Conservation (phyloP, 2,113 vertebrate genomes). For the Butorides virescens region DNA sequence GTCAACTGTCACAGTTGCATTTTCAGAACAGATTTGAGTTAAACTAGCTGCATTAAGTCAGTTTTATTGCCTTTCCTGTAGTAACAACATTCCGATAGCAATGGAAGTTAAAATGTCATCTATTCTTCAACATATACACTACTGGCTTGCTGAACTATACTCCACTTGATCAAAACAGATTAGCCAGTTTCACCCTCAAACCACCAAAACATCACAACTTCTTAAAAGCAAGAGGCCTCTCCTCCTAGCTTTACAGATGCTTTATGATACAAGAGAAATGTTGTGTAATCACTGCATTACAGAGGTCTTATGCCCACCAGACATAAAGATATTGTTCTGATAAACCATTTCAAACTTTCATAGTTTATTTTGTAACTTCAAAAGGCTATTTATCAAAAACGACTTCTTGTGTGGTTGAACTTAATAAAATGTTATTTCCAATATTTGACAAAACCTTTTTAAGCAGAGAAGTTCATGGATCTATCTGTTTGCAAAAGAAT, state of each 20-base stretch:
- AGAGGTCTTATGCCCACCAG: not conserved
- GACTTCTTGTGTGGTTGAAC: not conserved
- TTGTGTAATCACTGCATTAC: not conserved
- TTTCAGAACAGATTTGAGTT: not conserved
- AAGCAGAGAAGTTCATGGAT: not conserved
- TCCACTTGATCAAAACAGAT: not conserved
- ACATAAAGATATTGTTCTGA: not conserved
- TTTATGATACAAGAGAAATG: not conserved
- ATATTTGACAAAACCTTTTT: not conserved
- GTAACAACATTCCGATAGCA: not conserved
- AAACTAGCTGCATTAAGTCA: not conserved
- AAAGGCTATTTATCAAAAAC: not conserved
- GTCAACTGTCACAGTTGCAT: not conserved
- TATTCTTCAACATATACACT: not conserved
- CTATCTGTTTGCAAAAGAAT: not conserved
- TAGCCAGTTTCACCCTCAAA: not conserved
- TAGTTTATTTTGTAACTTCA: not conserved
- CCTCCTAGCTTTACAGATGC: not conserved
- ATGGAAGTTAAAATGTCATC: not conserved
- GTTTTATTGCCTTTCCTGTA: not conserved
- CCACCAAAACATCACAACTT: not conserved
- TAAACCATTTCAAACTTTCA: not conserved
- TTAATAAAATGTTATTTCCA: not conserved
- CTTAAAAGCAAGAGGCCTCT: not conserved
- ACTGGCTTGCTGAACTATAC: not conserved